Base-by-base conservation (phyloP, 2,113 vertebrate genomes). In the Scophthalmus maximus region DNA sequence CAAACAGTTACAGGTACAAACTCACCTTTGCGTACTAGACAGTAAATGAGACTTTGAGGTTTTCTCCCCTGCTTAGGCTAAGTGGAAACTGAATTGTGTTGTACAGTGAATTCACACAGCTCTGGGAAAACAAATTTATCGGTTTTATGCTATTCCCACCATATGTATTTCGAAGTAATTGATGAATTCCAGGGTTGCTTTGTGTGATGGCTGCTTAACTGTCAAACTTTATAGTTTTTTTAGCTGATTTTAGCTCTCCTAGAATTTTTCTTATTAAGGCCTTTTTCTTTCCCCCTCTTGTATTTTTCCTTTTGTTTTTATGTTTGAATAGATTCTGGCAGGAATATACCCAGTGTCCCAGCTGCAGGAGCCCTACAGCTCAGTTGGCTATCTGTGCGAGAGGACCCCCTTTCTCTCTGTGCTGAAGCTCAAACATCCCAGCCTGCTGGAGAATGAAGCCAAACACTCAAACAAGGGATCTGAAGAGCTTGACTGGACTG, bases 281-380 rank as follows among this genome's bases (percentile, higher is more conserved):
- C 2, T 15, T 22, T 60, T 20, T 57, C 36, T 26, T n/a, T 69
- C 15, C 8, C 15, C 30, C 1, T 23, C 7, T 52, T 20, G 8
- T 63, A 0, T 68, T 67, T n/a, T 8, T 29, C n/a, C 15, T 29
- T 34, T 36, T 23, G 30, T 30, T 62, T 17, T 23, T 40, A 8
- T 58, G 67, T 34, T 68, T 25, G n/a, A 29, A 4, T 72, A 97
- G 96, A 95, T 97, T 26, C 87, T 98, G 73, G 92, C 95, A 0
- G 96, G 96, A 0, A 95, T 97, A 73, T 97, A 96, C 87, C 96
- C 96, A 8, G 93, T 97, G 7, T 91, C 97, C 18, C 97, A 98
- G 88, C 94, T 97, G 58, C 96, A 96, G 86, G 96, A 98, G 63
- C 97, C 97, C 0, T 98, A 97, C 84, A 96, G 94, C 0, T 93